Conservation (phyloP, 2,113 vertebrate genomes). For the Coregonus clupeaformis region DNA sequence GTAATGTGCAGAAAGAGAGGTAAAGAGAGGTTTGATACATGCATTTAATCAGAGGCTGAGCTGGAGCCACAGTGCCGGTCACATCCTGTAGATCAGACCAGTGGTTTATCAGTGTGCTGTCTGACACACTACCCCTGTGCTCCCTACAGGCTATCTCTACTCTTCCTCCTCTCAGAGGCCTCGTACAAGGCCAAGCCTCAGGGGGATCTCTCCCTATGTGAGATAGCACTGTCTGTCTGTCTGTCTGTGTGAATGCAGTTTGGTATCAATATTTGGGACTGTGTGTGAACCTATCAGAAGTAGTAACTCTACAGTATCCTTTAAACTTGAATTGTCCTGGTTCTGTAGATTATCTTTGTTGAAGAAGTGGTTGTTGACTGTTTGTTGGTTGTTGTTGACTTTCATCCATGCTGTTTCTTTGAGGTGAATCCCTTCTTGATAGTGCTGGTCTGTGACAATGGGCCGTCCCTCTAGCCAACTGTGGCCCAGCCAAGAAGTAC, state of each 20-base stretch:
- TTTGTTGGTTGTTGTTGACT: too few relatives aligned
- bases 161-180: background rate
- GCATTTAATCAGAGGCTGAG: background rate
- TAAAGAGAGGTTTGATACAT: slow-evolving; percentile 24
- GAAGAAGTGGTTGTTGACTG: too few relatives aligned
- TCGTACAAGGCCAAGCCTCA: background rate
- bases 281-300: background rate
- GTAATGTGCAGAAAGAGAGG: background rate
- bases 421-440: background rate
- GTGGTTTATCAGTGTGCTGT: too few relatives aligned
- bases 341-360: too few relatives aligned
- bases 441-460: background rate
- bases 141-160: background rate
- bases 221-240: background rate
- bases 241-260: background rate
- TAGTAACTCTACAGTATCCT: too few relatives aligned
- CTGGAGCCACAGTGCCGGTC: background rate
- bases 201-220: too few relatives aligned
- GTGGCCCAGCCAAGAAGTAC: background rate
- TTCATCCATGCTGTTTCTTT: too few relatives aligned
- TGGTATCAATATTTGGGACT: background rate
- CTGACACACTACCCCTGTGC: too few relatives aligned
- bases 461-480: background rate
- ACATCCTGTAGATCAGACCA: background rate
- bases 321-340: too few relatives aligned